Conservation (phyloP, 2,797 vertebrate genomes). For the Oryzias sinensis region DNA sequence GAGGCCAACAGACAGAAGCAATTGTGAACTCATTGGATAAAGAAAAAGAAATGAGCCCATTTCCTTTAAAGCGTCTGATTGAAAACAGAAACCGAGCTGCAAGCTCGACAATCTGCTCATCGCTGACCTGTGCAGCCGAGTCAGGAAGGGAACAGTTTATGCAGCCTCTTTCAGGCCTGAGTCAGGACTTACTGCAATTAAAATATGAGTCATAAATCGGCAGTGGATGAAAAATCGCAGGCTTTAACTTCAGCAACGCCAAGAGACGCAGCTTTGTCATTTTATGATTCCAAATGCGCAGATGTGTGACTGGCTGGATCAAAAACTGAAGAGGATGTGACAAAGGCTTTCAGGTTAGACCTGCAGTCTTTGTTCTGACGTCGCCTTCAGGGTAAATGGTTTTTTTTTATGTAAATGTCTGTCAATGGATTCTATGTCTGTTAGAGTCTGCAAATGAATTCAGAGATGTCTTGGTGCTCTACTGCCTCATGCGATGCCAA, state of each 20-base stretch:
- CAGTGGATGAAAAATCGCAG: constrained; percentile 4
- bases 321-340: constrained; percentile 12
- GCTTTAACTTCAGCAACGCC: constrained; percentile 12
- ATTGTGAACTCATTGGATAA: constrained; percentile 21
- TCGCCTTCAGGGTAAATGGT: constrained; percentile 10
- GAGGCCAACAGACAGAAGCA: constrained; percentile 7
- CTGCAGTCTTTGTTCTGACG: background rate
- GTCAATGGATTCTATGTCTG: constrained; percentile 44
- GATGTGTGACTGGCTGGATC: constrained; percentile 1
- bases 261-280: constrained; percentile 4
- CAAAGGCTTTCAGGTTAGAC: background rate
- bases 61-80: constrained; percentile 37
- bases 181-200: constrained; percentile 45
- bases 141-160: constrained; percentile 21
- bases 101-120: constrained; percentile 27
- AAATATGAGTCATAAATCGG: constrained; percentile 29
- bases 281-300: background rate
- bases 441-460: constrained; percentile 74
- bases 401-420: constrained; percentile 21
- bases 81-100: constrained; percentile 34
- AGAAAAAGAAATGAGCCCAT: constrained; percentile 45
- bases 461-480: constrained; percentile 61
- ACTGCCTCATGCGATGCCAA: constrained; percentile 46
- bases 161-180: constrained; percentile 37
- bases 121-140: constrained; percentile 34